A percentile compares a stretch with the other conserved stretches of the same genome.
These are phyloP conservation scores for Carassius carassius DNA, from an alignment of 2,113 vertebrate species.

Conservation along the genomic window DNA sequence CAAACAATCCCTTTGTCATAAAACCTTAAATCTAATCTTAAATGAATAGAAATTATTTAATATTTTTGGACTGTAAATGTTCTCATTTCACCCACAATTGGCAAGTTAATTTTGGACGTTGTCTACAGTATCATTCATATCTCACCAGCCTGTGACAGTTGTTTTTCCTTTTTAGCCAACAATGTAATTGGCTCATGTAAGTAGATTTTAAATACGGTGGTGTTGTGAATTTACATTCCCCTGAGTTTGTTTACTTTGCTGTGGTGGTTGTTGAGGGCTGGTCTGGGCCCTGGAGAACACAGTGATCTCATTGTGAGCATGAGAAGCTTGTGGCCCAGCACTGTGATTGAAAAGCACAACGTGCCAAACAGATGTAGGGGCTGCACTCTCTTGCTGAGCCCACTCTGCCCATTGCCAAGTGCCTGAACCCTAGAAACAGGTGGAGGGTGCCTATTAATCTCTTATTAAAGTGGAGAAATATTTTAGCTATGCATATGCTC, in stretches of 20 bases:
- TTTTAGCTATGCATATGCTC: conserved; percentile 81
- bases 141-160: not conserved
- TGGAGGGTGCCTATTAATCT: conserved; percentile 85
- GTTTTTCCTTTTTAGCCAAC: conserved; percentile 9
- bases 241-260: conserved; percentile 62
- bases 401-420: conserved; percentile 76
- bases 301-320: conserved; percentile 77
- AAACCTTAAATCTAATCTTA: too few species aligned
- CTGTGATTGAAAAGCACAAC: conserved; percentile 79
- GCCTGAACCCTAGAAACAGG: conserved; percentile 84
- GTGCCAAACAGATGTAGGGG: conserved; percentile 79
- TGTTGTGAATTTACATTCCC: conserved; percentile 55
- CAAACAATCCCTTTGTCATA: too few species aligned
- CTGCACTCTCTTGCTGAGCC: conserved; percentile 73
- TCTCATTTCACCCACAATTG: not conserved
- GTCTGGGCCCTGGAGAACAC: conserved; percentile 69
- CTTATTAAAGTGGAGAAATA: conserved; percentile 82
- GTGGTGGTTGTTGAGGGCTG: conserved; percentile 68
- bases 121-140: conserved; percentile 31
- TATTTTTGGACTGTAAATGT: not conserved
- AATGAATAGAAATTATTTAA: too few species aligned
- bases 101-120: not conserved
- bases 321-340: conserved; percentile 64
- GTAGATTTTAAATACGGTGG: conserved; percentile 49
- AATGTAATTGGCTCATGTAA: conserved; percentile 37